Evolutionary conservation across 2,113 vertebrate genomes (phyloP).

Genomic region (Halcyon senegalensis): DNA sequence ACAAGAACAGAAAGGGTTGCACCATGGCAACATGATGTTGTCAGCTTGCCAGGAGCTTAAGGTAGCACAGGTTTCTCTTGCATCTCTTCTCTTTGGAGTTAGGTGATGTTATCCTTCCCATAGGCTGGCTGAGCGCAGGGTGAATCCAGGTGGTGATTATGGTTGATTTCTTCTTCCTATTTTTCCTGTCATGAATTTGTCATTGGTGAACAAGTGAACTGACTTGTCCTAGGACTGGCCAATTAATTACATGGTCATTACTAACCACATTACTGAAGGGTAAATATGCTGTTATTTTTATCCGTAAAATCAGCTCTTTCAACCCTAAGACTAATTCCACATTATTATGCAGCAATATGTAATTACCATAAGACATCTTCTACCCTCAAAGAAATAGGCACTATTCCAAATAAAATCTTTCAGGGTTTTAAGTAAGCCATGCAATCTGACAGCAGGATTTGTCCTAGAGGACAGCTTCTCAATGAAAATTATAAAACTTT

Average conservation of each 20-base stretch:
- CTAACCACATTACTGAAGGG: background rate
- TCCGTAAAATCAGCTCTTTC: slow-evolving; percentile 33
- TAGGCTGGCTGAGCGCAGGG: background rate
- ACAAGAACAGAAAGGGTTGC: background rate
- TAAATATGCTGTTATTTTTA: slow-evolving; percentile 48
- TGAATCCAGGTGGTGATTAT: background rate
- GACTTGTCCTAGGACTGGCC: background rate
- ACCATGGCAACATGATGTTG: background rate
- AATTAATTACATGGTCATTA: slow-evolving; percentile 45
- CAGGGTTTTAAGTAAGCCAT: background rate
- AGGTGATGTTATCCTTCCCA: background rate
- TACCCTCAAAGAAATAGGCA: background rate
- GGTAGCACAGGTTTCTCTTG: background rate
- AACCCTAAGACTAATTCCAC: slow-evolving; percentile 26
- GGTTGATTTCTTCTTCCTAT: background rate
- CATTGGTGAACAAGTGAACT: background rate
- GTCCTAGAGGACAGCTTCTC: background rate
- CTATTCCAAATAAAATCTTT: background rate
- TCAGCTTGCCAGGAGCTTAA: background rate
- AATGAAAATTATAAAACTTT: background rate
- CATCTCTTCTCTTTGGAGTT: background rate
- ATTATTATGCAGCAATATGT: slow-evolving; percentile 1
- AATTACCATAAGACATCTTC: background rate
- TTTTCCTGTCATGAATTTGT: background rate
- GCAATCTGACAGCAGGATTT: background rate